These are phyloP conservation scores for Falcunculus frontatus DNA, from an alignment of 2,113 vertebrate species.

Conservation along the genomic window DNA sequence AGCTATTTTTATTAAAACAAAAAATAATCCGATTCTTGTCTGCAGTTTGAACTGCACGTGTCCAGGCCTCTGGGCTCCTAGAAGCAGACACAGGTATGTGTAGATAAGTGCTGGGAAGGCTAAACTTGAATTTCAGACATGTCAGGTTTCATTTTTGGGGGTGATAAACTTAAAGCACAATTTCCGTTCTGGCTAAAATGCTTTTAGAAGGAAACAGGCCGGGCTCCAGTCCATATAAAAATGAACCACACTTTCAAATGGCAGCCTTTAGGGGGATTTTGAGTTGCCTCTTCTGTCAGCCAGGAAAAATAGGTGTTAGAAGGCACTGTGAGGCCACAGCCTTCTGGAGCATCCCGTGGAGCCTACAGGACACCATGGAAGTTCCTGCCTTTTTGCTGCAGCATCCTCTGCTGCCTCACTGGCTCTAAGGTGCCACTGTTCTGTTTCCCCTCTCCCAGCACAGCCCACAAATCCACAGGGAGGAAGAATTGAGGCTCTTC, in stretches of 20 bases:
- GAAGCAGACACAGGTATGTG: not conserved
- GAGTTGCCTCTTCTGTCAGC: not conserved
- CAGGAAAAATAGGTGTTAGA: not conserved
- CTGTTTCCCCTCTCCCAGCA: not conserved
- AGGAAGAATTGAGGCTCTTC: not conserved
- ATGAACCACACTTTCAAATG: not conserved
- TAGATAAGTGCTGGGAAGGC: not conserved
- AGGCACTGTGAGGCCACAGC: not conserved
- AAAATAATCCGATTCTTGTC: not conserved
- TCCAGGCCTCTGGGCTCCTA: not conserved
- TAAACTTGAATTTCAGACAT: not conserved
- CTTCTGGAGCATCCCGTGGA: not conserved
- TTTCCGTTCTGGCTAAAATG: not conserved
- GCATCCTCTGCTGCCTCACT: not conserved
- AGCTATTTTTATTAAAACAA: not conserved
- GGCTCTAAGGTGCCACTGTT: not conserved
- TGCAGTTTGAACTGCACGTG: not conserved
- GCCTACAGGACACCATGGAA: fast-evolving
- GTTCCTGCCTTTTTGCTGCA: not conserved
- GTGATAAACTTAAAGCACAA: not conserved
- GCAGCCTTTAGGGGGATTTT: not conserved
- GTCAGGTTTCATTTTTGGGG: not conserved
- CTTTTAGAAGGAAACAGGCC: not conserved
- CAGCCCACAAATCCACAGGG: not conserved
- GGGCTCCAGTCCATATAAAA: not conserved